These are phyloP conservation scores for Zaprionus lachaisei DNA, from an alignment of 1,140 invertebrate genomes.

Conservation along the genomic window DNA sequence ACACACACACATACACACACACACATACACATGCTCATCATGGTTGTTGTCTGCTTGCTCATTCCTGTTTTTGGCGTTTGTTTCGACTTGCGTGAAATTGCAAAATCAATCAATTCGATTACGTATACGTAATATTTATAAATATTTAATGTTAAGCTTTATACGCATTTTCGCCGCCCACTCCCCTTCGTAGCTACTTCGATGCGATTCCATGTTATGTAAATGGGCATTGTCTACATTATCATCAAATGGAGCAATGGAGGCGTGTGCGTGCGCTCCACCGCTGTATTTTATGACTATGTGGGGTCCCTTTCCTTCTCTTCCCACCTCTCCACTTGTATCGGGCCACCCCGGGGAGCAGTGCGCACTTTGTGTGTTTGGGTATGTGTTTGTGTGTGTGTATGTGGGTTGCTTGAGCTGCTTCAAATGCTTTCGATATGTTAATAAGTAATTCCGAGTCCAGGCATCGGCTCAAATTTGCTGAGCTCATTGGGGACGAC, in stretches of 20 bases:
- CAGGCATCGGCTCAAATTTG: conserved; percentile 32
- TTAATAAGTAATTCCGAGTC: conserved; percentile 57
- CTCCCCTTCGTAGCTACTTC: neutral
- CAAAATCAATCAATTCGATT: conserved; percentile 80
- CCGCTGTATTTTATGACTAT: conserved; percentile 29
- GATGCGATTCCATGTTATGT: conserved; percentile 48
- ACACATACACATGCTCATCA: conserved; percentile 3
- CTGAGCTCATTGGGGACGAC: conserved; percentile 41
- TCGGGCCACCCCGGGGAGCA: neutral
- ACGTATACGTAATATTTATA: conserved; percentile 78
- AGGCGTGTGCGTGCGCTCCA: conserved; percentile 14
- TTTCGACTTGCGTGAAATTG: conserved; percentile 73
- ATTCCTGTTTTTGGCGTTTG: conserved; percentile 42
- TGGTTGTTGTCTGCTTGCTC: neutral
- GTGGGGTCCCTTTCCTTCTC: neutral
- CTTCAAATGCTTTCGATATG: conserved; percentile 56
- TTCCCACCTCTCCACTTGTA: neutral
- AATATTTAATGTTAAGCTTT: conserved; percentile 74
- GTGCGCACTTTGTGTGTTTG: conserved; percentile 11
- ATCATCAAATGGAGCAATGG: conserved; percentile 5
- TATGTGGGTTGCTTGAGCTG: neutral
- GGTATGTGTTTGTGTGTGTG: neutral
- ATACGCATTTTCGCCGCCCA: conserved; percentile 43
- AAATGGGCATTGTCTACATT: conserved; percentile 52
- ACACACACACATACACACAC: neutral